Base-by-base conservation (phyloP, 2,888 invertebrate species). In the Ommatoiulus sabulosus region DNA sequence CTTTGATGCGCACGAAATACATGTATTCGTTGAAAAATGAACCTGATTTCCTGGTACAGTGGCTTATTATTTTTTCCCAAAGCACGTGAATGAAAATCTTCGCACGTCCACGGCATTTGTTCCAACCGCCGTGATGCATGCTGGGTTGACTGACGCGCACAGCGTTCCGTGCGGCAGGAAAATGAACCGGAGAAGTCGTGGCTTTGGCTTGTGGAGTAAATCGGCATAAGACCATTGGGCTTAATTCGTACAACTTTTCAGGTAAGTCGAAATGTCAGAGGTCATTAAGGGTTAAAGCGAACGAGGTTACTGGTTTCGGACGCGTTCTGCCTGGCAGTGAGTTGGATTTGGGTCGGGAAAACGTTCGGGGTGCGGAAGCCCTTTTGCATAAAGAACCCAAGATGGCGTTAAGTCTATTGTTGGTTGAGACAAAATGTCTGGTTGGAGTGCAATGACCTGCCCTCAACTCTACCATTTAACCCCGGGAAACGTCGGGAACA, bases 381-480 rank as follows among this genome's bases (percentile, higher is more conserved):
- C 86, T 86, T 46, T 86, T 48, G 46, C 46, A 52, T 84, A 88
- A 88, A 88, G 88, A 88, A 85, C 88, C 80, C 88, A 88, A 88
- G 88, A 88, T 88, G 88, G 88, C 88, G 88, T 63, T 72, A 85
- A 88, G 88, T 88, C 72, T 88, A 88, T 63, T 88, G 88, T 88
- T 63, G 88, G 44, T 63, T 88, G 46, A 48, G 46, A 86, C 86
- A 86, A 86, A 86, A 86, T 86, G 86, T 48, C 57, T 86, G 43
- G 87, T 87, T 24, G 87, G 87, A 87, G 87, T 87, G 87, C 87
- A 87, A 87, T 87, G 87, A 87, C 87, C 87, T 87, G 72, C 20
- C 80, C 80, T 87, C 80, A 80, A 80, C 80, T 80, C 80, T 43
- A 80, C 8, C 80, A 43, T 80, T 80, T 80, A 80, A 80, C 80